These are phyloP conservation scores for Linyphia triangularis DNA, from an alignment of 2,888 invertebrate genomes.

Conservation along the genomic window DNA sequence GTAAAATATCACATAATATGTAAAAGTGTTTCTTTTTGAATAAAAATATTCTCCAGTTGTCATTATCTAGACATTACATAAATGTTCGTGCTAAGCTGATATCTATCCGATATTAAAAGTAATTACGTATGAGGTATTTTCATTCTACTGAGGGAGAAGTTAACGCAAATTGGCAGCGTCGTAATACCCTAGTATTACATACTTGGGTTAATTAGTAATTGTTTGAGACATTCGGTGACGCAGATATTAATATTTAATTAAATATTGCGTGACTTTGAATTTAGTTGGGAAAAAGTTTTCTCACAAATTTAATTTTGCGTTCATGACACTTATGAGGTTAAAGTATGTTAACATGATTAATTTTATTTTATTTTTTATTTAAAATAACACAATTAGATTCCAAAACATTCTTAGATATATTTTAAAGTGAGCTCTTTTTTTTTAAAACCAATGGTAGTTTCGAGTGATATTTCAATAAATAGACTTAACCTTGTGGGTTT, in stretches of 20 bases:
- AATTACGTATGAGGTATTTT: not conserved
- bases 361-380: not conserved
- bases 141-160: not conserved
- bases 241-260: slow-evolving; percentile 26
- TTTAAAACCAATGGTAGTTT: too few species aligned
- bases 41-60: not conserved
- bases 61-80: not conserved
- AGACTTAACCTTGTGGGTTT: too few species aligned
- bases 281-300: slow-evolving; percentile 10
- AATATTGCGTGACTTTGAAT: not conserved
- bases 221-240: not conserved
- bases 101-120: not conserved
- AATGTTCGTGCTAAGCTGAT: not conserved
- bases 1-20: too few species aligned
- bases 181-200: not conserved
- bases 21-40: too few species aligned
- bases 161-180: not conserved
- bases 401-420: too few species aligned
- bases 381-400: too few species aligned
- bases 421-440: too few species aligned
- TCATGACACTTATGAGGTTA: not conserved
- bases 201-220: slow-evolving; percentile 19
- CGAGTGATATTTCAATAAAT: too few species aligned
- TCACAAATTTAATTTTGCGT: not conserved
- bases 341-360: not conserved